Base-by-base conservation (phyloP, 2,888 invertebrate genomes). In the Nomada flava region DNA sequence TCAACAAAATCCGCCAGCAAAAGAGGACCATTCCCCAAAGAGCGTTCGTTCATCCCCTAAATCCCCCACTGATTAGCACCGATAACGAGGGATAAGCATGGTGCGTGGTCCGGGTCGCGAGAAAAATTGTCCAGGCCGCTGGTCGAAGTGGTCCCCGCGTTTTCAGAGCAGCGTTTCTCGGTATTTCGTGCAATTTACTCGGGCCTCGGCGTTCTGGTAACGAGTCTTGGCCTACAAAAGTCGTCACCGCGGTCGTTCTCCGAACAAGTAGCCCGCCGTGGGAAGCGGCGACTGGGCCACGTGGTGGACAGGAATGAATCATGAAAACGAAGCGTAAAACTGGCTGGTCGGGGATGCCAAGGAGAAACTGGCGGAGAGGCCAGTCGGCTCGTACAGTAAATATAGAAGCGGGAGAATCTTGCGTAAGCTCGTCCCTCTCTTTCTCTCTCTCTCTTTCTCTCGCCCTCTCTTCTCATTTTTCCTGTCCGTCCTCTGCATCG, bases 271-370 rank as follows among this genome's bases (percentile, higher is more conserved):
- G 70, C 63, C 68, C 72, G 77, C 55, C 84, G 83, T 83, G 84
- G 84, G 84, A 84, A 84, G 82, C 57, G 52, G 47, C 75, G 76
- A 57, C 60, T 26, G 75, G 29, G 74, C 84, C 86, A 86, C 86
- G 83, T 86, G 85, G 86, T 85, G 78, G 78, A 80, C 79, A 64
- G 76, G 79, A 85, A 85, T 85, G 85, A 86, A 85, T 85, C 85
- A 85, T 83, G 83, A 83, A 80, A 85, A 85, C 83, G 83, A 83
- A 86, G 85, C 83, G 86, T 86, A 83, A 83, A 85, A 86, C 85
- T 77, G 86, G 76, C 83, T 53, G 55, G 60, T 63, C 80, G 80
- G 81, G 73, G 79, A 76, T 68, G 63, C 71, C 65, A 65, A 79
- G 82, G 80, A 78, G 81, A 78, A 82, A 73, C 70, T 52, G 73